Base-by-base conservation (phyloP, 2,797 vertebrate genomes). In the Sciurus vulgaris region DNA sequence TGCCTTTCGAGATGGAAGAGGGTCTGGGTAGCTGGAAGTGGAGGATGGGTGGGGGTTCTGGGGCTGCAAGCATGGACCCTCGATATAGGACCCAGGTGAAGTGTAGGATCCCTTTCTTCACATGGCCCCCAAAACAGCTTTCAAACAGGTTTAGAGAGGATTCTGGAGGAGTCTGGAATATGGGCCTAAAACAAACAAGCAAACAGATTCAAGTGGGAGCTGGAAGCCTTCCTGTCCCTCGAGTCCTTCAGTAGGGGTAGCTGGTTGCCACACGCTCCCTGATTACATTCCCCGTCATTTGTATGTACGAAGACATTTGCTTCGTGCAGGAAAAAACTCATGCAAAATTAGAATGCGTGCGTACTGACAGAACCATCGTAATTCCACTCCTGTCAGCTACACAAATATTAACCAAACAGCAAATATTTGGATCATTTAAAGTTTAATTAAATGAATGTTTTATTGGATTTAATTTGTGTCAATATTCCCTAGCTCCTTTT, bases 401-500 rank as follows among this genome's bases (percentile, higher is more conserved):
- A 91, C 79, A 94, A 91, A 97, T 92, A 91, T 96, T 87, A 96
- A 95, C 95, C 97, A 86, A 94, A 97, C 61, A 74, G 89, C 96
- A 97, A 97, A 97, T 96, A 97, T 96, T 97, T 95, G 92, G 97
- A 93, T 92, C 95, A 95, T 67, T 96, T 96, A 97, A 96, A 96
- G 94, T 97, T 97, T 96, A 97, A 97, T 97, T 95, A 97, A 97
- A 95, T 94, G 96, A 96, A 92, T 97, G 93, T 97, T 97, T 96
- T 95, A 97, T 96, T 94, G 93, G 90, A 95, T 97, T 97, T 96
- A 96, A 96, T 95, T 95, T 49, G 28, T 92, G 92, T 97, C 96
- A 96, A 93, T 95, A 96, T 97, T 93, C 93, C 89, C 94, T 47
- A 83, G 93, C 63, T 92, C 51, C 63, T 77, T 95, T 96, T 69